Conservation (phyloP, 2,888 invertebrate species). For the Ornithoptera priamus region DNA sequence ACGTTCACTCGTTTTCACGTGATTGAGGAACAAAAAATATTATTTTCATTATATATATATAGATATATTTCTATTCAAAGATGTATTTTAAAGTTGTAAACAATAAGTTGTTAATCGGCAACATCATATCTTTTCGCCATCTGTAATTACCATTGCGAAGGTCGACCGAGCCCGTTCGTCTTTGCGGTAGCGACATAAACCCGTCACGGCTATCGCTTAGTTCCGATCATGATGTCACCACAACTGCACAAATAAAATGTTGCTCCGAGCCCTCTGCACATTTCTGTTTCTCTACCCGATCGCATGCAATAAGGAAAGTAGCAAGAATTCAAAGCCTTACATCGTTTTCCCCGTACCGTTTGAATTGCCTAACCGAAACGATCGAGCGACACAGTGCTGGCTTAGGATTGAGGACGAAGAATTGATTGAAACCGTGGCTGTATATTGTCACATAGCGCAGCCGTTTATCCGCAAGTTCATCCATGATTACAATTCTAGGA, state of each 20-base stretch:
- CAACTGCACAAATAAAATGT: slow-evolving; percentile 72
- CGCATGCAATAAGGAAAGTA: slow-evolving; percentile 40
- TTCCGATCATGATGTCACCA: slow-evolving; percentile 65
- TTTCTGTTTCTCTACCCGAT: slow-evolving; percentile 42
- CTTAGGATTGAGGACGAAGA: slow-evolving; percentile 66
- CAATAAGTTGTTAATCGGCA: slow-evolving; percentile 58
- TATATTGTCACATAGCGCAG: slow-evolving; percentile 61
- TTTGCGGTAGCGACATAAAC: slow-evolving; percentile 51
- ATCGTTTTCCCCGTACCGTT: slow-evolving; percentile 60
- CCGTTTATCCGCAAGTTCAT: slow-evolving; percentile 60
- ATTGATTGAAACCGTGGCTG: slow-evolving; percentile 57
- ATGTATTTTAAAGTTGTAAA: slow-evolving; percentile 34
- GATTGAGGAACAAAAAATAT: too few relatives aligned
- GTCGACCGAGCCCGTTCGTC: slow-evolving; percentile 54
- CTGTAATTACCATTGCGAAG: slow-evolving; percentile 62
- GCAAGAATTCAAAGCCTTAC: slow-evolving; percentile 46
- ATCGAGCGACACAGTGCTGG: slow-evolving; percentile 70
- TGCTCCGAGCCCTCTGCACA: slow-evolving; percentile 46
- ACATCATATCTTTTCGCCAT: slow-evolving; percentile 41
- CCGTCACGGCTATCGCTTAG: slow-evolving; percentile 60
- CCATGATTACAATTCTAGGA: slow-evolving; percentile 63
- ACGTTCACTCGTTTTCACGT: too few relatives aligned
- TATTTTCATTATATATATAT: too few relatives aligned
- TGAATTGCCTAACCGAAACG: slow-evolving; percentile 66
- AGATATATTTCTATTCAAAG: neutral